A percentile compares a stretch with the other conserved stretches of the same genome.
phyloP scores from a whole-genome alignment of 2,113 vertebrate species.

The Condylura cristata region DNA sequence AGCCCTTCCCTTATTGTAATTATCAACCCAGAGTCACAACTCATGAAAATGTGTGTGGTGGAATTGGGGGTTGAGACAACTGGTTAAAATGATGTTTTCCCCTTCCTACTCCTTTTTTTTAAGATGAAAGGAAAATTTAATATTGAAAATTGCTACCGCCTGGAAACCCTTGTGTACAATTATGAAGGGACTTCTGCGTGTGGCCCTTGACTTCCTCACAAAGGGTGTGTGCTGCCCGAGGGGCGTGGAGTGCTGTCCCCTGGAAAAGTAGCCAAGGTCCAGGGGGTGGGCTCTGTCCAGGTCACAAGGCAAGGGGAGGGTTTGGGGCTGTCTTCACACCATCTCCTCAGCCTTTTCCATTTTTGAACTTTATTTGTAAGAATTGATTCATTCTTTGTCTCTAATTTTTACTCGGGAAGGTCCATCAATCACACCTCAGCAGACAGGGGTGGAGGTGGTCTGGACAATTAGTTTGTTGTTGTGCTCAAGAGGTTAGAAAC shows the following conservation, averaged over 20 bases:
- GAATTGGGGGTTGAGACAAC: neutral
- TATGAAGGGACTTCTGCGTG: neutral
- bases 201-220: neutral
- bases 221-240: too few relatives aligned
- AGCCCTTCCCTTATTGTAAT: neutral
- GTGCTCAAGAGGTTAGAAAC: neutral
- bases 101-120: neutral
- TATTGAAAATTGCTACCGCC: neutral
- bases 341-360: neutral
- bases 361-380: neutral
- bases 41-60: neutral
- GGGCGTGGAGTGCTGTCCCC: rapidly evolving
- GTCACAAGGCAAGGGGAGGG: neutral
- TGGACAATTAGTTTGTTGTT: neutral
- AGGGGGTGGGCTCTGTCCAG: neutral
- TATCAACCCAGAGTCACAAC: neutral
- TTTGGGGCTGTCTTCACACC: neutral
- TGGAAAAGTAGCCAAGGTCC: neutral
- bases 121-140: constrained; percentile 1
- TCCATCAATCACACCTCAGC: neutral
- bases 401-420: neutral
- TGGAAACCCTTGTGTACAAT: neutral
- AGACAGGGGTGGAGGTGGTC: neutral
- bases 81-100: neutral
- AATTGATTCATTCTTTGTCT: neutral